phyloP scores from a whole-genome alignment of 1,140 invertebrate species.

The Apis laboriosa region DNA sequence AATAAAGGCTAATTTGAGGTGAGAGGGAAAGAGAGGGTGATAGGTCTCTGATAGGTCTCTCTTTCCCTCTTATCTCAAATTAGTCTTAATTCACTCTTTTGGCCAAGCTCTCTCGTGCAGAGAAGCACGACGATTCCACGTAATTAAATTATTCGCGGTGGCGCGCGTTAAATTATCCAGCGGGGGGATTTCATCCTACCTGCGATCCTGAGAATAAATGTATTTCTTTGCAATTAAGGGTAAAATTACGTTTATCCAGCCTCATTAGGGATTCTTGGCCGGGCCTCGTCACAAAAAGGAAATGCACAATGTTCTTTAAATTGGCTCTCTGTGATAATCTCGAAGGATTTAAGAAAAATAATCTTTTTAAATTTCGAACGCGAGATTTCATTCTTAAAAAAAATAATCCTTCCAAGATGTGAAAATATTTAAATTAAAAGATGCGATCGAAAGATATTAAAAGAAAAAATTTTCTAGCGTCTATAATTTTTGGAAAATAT shows the following conservation, averaged over 20 bases:
- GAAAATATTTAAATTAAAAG: background rate
- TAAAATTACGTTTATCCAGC: background rate
- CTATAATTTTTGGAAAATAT: too few relatives aligned
- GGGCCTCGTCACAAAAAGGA: background rate
- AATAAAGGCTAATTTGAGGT: background rate
- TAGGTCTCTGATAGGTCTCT: background rate
- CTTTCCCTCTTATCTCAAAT: too few relatives aligned
- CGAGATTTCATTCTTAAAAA: too few relatives aligned
- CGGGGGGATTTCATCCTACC: slow-evolving; percentile 11
- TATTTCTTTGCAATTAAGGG: background rate
- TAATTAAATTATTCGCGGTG: slow-evolving; percentile 44
- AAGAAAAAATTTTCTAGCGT: too few relatives aligned
- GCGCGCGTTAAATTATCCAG: slow-evolving; percentile 17
- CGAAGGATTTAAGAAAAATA: too few relatives aligned
- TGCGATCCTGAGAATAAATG: background rate
- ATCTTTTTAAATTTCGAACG: too few relatives aligned
- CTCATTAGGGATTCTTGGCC: background rate
- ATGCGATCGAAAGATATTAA: too few relatives aligned
- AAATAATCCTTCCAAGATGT: background rate
- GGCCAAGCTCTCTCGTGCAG: background rate
- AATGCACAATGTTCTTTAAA: background rate
- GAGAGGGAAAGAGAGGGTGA: background rate
- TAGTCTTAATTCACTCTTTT: too few relatives aligned
- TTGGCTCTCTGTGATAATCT: background rate
- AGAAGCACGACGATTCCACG: background rate